Evolutionary conservation across 2,113 vertebrate species (phyloP), one percentile per base, ranked within the genome.

Genomic region (Petaurus breviceps): DNA sequence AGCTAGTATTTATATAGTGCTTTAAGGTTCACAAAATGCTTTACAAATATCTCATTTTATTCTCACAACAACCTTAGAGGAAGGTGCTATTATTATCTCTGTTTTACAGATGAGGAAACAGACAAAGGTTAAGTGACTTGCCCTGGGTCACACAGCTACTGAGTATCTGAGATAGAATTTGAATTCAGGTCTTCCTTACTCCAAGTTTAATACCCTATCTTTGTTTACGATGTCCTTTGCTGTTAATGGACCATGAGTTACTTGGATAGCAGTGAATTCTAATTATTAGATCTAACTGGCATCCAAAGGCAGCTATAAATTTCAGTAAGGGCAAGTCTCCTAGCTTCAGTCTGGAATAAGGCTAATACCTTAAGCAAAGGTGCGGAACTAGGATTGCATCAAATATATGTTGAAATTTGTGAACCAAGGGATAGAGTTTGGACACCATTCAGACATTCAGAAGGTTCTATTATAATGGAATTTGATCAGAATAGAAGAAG

Each of bases 241-340:
- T 94, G 54, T 55, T 91, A 90, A 90, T 51, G 23, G 94, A 92
- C 43, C 24, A 16, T 0, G 3, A 46, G 28, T 52, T 93, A 12
- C 7, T 6, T 11, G 52, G 91, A 89, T 94, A 52, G 8, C 28
- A 53, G 96, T 92, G 97, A 96, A 95, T 95, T 96, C 92, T 97
- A 93, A 97, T 94, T 51, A 92, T 3, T 3, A 51, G 91, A 57
- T 92, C 24, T 77, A 12, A 90, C 77, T 93, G 94, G 96, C 46
- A 52, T 54, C 94, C 8, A 0, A 57, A 92, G 84, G 50, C n/a
- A 37, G 94, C 49, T 90, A 51, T 6, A 25, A 25, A 93, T 94
- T 91, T 91, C 23, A 55, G 93, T 0, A 3, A 5, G 90, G 96
- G 89, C 51, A 26, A 92, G 92, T n/a, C n/a, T 23, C 16, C 7